Base-by-base conservation (phyloP, 92 coral and sea anemone species). In the Blastomussa wellsi region DNA sequence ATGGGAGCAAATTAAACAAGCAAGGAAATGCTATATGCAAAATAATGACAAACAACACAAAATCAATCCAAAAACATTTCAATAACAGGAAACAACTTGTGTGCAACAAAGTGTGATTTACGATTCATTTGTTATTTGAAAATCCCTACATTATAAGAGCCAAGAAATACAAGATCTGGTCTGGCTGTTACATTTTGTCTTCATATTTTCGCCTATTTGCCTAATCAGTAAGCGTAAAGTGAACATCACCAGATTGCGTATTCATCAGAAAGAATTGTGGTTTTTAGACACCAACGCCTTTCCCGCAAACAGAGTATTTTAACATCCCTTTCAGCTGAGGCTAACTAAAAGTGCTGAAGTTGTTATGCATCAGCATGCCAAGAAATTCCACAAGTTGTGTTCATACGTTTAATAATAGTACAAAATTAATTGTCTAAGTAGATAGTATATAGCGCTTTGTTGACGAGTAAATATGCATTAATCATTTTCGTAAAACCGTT, bases 211-310 rank as follows among this genome's bases (percentile, higher is more conserved):
- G 4, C 26, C 33, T 42, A n/a, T 5, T 42, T 14, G 4, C 26
- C 33, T 42, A n/a, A 42, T 8, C 13, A n/a, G n/a, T 39, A 74
- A 22, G 35, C 39, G 32, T 32, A 41, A 41, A 49, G 19, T 26
- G 17, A 9, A 36, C 41, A 69, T 33, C 42, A 69, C 62, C n/a
- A 16, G 53, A 73, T 73, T 13, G 33, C 15, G 9, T 73, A 20
- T 17, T 73, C 26, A 24, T 7, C 17, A 19, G 32, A 73, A 42
- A 73, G 20, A 47, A 75, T 52, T 77, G 80, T 22, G 80, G 80
- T 53, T 77, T 47, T 17, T 19, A 31, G 79, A 75, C 64, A 29
- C 44, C 80, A 49, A 77, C 80, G 66, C 66, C 66, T 77, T 77
- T n/a, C 36, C 29, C 80, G 3, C 6, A 52, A 20, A 28, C 62